These are phyloP conservation scores for Chelonus formosanus DNA, from an alignment of 2,888 invertebrate species.

Conservation along the genomic window DNA sequence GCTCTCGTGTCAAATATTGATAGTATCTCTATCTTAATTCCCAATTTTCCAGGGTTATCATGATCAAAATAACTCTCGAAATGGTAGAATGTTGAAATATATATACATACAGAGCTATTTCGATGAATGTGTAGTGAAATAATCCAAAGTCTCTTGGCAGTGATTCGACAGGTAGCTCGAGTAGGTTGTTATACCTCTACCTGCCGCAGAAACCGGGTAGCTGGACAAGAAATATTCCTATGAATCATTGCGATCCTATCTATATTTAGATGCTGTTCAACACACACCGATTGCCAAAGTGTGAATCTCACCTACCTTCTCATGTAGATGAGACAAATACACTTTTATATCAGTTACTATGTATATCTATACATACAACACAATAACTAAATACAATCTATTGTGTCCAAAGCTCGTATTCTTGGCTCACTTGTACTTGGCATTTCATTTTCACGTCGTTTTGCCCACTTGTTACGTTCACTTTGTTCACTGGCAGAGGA, in stretches of 20 bases:
- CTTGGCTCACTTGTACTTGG: background rate
- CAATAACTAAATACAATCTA: too few species aligned
- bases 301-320: conserved; percentile 28
- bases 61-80: too few species aligned
- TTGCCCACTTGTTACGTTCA: conserved; percentile 8
- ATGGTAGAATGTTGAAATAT: too few species aligned
- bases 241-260: conserved; percentile 45
- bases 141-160: background rate
- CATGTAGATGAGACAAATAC: conserved; percentile 8
- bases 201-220: conserved; percentile 28
- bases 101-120: too few species aligned
- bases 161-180: conserved; percentile 30
- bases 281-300: conserved; percentile 17
- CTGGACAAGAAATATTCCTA: conserved; percentile 38
- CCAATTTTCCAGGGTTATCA: too few species aligned
- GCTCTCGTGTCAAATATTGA: too few species aligned
- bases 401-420: background rate
- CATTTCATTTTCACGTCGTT: conserved; percentile 7
- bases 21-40: too few species aligned
- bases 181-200: conserved; percentile 19
- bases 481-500: conserved; percentile 5
- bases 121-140: too few species aligned
- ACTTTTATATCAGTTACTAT: too few species aligned
- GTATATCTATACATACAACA: too few species aligned
- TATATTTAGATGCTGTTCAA: conserved; percentile 38